Percentiles rank a stretch among this genome's conserved stretches.
phyloP scores from a whole-genome alignment of 1,140 invertebrate species.

The Bursaphelenchus mucronatus region DNA sequence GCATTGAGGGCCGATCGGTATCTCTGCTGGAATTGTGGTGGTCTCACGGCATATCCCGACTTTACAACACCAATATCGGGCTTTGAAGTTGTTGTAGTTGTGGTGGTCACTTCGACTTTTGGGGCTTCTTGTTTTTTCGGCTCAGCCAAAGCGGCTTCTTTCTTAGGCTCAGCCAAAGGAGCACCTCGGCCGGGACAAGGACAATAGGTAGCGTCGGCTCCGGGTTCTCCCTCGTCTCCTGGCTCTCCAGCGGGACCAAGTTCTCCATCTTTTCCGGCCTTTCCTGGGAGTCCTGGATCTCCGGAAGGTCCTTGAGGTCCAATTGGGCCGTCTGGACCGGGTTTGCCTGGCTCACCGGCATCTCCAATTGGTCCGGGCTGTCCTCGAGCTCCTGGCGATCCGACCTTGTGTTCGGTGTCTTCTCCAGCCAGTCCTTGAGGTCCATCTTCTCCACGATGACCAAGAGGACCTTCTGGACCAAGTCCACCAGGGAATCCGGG shows the following conservation, averaged over 20 bases:
- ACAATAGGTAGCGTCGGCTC: constrained; percentile 31
- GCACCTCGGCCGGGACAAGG: too few species aligned
- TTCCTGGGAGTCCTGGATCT: constrained; percentile 37
- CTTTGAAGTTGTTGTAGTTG: too few species aligned
- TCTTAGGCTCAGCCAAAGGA: too few species aligned
- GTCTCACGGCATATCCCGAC: too few species aligned
- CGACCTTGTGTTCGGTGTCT: constrained; percentile 41
- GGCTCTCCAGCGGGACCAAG: constrained; percentile 24
- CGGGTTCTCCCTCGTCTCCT: constrained; percentile 24
- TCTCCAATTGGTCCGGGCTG: constrained; percentile 24
- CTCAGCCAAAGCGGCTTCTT: too few species aligned
- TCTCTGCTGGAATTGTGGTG: too few species aligned
- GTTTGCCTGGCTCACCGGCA: constrained; percentile 5
- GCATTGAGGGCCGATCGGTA: too few species aligned
- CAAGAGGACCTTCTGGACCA: constrained; percentile 9
- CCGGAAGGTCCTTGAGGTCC: constrained; percentile 10
- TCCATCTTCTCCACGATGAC: constrained; percentile 33
- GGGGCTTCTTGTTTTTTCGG: too few species aligned
- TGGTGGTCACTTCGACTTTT: too few species aligned
- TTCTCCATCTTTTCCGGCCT: constrained; percentile 40
- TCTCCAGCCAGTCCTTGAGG: constrained; percentile 36
- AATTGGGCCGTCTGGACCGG: constrained; percentile 20
- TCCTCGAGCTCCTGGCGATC: constrained; percentile 36
- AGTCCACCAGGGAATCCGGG: constrained; percentile 21
- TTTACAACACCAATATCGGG: too few species aligned